Conservation (phyloP, 2,113 vertebrate species). For the Catagonus wagneri region DNA sequence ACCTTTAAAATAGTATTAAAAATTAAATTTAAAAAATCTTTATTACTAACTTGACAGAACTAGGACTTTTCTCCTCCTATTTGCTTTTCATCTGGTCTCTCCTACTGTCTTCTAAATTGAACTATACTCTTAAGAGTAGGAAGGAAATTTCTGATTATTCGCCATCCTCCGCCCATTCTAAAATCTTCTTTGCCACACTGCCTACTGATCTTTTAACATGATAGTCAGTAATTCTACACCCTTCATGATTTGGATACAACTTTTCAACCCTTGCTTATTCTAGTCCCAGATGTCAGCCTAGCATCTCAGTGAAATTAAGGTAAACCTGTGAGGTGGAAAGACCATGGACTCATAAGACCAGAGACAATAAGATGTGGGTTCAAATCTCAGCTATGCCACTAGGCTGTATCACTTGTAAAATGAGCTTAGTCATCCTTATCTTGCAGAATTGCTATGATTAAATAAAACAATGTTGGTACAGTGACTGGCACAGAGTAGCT, state of each 20-base stretch:
- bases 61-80: not conserved
- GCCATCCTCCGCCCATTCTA: not conserved
- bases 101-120: not conserved
- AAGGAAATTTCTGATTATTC: not conserved
- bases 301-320: not conserved
- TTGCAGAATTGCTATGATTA: not conserved
- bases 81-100: conserved; percentile 2
- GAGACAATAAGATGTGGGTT: not conserved
- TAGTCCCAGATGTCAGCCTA: not conserved
- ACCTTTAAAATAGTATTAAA: not conserved
- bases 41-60: not conserved
- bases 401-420: not conserved
- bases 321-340: not conserved
- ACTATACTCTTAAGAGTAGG: not conserved
- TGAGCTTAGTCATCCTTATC: not conserved
- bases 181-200: not conserved
- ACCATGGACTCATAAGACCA: not conserved
- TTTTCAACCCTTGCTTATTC: not conserved
- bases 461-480: not conserved
- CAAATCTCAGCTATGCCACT: not conserved
- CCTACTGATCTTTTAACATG: not conserved
- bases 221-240: not conserved
- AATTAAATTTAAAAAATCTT: not conserved
- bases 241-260: not conserved
- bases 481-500: not conserved